Percentiles rank a stretch among this genome's conserved stretches.
phyloP scores from a whole-genome alignment of 2,113 vertebrate species.

The Neolamprologus sp. region DNA sequence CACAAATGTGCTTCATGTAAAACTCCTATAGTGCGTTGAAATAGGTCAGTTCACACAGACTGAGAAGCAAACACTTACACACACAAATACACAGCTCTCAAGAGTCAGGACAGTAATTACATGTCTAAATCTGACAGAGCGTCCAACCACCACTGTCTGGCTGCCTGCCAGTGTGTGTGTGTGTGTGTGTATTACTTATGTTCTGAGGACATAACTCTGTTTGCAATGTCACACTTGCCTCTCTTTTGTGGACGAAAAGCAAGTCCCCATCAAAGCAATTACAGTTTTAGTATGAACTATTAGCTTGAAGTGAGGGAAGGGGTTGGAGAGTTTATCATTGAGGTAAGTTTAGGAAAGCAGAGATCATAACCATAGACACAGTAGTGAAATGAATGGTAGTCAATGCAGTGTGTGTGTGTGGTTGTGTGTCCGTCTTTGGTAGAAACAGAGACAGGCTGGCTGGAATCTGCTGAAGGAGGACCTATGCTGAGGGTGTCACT shows the following conservation, averaged over 20 bases:
- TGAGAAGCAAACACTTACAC: neutral
- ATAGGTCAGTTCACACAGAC: neutral
- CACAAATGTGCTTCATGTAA: neutral
- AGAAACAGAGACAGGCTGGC: conserved; percentile 36
- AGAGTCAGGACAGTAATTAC: conserved; percentile 36
- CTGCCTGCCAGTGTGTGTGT: conserved; percentile 10
- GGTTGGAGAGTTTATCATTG: neutral
- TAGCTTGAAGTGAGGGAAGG: neutral
- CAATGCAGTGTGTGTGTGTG: neutral
- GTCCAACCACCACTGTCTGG: conserved; percentile 31
- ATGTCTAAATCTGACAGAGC: conserved; percentile 51
- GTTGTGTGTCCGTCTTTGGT: neutral
- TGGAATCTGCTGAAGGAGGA: conserved; percentile 19
- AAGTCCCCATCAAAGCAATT: neutral
- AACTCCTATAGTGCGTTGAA: neutral
- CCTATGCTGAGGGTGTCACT: conserved; percentile 21
- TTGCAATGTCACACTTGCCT: neutral
- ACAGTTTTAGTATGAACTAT: neutral
- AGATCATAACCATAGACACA: neutral
- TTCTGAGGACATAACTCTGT: neutral
- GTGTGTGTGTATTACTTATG: neutral
- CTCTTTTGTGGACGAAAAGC: neutral
- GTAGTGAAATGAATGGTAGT: neutral
- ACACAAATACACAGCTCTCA: neutral
- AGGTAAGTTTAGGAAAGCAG: neutral